These are phyloP conservation scores for Zapornia atra DNA, from an alignment of 2,113 vertebrate species.

Conservation along the genomic window DNA sequence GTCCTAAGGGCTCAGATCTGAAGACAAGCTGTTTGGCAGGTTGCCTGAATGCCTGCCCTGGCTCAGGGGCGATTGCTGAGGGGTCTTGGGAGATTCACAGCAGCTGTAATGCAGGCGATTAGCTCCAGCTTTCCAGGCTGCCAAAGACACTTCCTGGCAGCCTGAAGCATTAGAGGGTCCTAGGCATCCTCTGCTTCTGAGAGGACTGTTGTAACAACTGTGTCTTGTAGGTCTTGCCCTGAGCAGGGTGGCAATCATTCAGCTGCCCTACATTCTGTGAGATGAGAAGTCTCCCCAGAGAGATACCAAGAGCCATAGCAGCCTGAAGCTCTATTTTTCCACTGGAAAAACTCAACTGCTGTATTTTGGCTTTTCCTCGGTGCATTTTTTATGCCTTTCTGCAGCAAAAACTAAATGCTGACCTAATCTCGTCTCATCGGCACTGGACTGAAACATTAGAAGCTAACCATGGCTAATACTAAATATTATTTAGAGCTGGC, in stretches of 20 bases:
- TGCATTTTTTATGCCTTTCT: neutral
- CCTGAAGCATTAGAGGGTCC: neutral
- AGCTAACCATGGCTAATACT: neutral
- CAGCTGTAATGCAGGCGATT: neutral
- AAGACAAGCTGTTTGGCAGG: neutral
- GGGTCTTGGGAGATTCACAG: neutral
- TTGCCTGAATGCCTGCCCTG: neutral
- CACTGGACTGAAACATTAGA: neutral
- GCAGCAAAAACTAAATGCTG: neutral
- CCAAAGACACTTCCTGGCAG: neutral
- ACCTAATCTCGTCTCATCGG: neutral
- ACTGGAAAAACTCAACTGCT: neutral
- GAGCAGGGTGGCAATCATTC: neutral
- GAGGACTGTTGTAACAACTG: neutral
- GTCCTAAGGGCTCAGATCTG: neutral
- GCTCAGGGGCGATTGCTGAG: neutral
- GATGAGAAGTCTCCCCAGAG: neutral
- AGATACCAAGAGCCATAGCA: neutral
- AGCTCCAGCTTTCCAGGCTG: neutral
- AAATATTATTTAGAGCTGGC: neutral
- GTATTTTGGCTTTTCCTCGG: neutral
- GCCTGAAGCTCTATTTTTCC: neutral
- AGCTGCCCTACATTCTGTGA: neutral
- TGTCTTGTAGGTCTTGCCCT: neutral
- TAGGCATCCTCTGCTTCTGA: neutral